Conservation (phyloP, 2,888 invertebrate species). For the Buathra laborator region DNA sequence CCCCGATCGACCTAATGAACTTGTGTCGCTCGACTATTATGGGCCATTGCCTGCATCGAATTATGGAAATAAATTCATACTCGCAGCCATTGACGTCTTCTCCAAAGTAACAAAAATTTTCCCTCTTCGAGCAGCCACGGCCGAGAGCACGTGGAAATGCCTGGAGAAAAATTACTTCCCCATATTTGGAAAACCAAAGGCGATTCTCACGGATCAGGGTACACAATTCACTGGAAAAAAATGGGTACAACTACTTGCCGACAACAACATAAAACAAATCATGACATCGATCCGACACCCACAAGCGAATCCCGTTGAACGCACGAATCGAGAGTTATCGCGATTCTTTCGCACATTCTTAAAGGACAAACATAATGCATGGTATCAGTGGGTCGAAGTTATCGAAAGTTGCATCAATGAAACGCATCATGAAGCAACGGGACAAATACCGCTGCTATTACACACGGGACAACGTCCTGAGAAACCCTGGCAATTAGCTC, state of each 20-base stretch:
- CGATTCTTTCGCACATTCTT: constrained; percentile 19
- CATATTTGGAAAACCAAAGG: constrained; percentile 23
- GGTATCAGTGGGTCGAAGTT: constrained; percentile 25
- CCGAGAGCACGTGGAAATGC: background rate
- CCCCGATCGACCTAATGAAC: background rate
- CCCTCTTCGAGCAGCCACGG: constrained; percentile 59
- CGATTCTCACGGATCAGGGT: constrained; percentile 42
- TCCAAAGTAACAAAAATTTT: constrained; percentile 66
- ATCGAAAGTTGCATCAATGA: constrained; percentile 51
- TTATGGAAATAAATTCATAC: constrained; percentile 45
- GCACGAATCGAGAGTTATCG: constrained; percentile 42
- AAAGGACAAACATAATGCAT: constrained; percentile 33
- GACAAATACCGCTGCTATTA: background rate
- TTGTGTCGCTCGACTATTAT: constrained; percentile 16
- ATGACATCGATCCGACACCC: constrained; percentile 54
- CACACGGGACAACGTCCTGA: background rate
- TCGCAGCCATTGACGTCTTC: constrained; percentile 66
- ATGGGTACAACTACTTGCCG: constrained; percentile 25
- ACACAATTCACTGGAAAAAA: constrained; percentile 52
- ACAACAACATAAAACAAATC: constrained; percentile 25
- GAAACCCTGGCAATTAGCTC: background rate
- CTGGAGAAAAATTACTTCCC: constrained; percentile 10
- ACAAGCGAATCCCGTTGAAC: constrained; percentile 57
- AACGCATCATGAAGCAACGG: background rate
- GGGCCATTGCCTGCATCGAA: constrained; percentile 52